phyloP scores from a whole-genome alignment of 2,113 vertebrate genomes.

The Tiliqua scincoides region DNA sequence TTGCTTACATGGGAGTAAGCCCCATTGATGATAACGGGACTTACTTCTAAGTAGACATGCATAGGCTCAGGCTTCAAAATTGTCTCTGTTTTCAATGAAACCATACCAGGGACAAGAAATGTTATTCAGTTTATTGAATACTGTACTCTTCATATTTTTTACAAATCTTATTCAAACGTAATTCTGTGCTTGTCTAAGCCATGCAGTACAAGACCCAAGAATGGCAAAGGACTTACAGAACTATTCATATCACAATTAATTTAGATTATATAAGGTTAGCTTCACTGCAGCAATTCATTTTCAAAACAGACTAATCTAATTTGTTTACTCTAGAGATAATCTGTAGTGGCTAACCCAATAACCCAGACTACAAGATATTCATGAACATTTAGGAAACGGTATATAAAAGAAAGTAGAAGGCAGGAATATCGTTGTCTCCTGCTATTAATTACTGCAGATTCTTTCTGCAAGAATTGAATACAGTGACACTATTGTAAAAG shows the following conservation, averaged over 20 bases:
- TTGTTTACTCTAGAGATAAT: slow-evolving; percentile 40
- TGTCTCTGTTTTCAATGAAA: rapidly evolving
- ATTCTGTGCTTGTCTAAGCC: neutral
- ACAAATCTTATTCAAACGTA: neutral
- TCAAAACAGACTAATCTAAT: slow-evolving; percentile 9
- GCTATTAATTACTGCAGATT: neutral
- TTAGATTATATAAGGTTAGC: neutral
- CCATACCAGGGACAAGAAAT: neutral
- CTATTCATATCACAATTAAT: neutral
- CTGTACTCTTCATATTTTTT: neutral
- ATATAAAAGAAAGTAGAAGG: slow-evolving; percentile 19
- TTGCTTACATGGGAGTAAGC: no score
- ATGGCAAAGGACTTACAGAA: neutral
- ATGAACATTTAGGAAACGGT: slow-evolving; percentile 6
- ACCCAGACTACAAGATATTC: slow-evolving; percentile 22
- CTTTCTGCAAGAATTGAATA: neutral
- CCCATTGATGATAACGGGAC: no score
- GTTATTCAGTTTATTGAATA: neutral
- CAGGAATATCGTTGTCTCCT: neutral
- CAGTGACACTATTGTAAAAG: neutral
- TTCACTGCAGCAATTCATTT: neutral
- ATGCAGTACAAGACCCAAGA: neutral
- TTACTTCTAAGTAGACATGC: no score
- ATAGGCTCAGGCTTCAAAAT: no score
- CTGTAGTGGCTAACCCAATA: neutral